A percentile compares a stretch with the other conserved stretches of the same genome.
These are phyloP conservation scores for Cryptoblepharus egeriae DNA, from an alignment of 2,797 vertebrate genomes.

Conservation along the genomic window DNA sequence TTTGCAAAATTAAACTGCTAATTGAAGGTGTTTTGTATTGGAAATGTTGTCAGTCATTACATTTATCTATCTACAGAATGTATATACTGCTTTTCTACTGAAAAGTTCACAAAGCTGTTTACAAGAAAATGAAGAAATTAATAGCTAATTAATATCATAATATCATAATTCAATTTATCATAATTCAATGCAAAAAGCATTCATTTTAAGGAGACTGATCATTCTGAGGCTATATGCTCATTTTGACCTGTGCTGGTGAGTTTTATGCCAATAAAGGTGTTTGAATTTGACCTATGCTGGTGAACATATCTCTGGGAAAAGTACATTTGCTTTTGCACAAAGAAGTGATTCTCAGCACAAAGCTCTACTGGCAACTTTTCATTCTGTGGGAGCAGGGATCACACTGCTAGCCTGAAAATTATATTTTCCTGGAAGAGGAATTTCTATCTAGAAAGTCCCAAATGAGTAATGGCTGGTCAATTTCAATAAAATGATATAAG, in stretches of 20 bases:
- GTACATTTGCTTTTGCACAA: background rate
- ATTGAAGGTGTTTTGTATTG: background rate
- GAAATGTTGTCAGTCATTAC: no score
- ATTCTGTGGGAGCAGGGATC: background rate
- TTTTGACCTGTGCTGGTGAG: background rate
- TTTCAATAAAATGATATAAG: no score
- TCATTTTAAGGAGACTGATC: background rate
- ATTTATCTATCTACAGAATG: no score
- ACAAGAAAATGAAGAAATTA: no score
- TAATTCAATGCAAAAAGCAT: background rate
- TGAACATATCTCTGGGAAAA: background rate
- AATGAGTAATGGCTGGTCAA: background rate
- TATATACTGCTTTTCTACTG: no score
- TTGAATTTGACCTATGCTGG: background rate
- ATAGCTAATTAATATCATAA: background rate
- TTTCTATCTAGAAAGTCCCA: background rate
- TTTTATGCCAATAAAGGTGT: no score
- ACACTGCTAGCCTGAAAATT: background rate
- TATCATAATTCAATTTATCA: background rate
- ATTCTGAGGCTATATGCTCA: background rate
- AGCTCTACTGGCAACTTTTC: background rate
- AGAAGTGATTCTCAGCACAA: background rate
- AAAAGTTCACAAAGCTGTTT: no score
- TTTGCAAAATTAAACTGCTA: background rate
- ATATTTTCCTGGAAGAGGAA: background rate